Evolutionary conservation across 2,113 vertebrate genomes (phyloP).

Genomic region (Potamarius usumacintae): DNA sequence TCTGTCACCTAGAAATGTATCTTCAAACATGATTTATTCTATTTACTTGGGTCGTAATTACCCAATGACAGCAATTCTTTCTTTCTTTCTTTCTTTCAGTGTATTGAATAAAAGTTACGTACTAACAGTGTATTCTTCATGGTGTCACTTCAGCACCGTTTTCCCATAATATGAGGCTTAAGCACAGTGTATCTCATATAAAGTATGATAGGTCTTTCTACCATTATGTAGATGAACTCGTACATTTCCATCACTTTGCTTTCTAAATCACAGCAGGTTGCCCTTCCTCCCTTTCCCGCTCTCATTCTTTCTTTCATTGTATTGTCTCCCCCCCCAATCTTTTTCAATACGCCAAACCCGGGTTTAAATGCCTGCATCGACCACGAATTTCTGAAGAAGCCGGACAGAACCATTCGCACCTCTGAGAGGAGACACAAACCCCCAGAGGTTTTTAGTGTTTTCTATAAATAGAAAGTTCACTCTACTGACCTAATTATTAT

Average conservation of each 20-base stretch:
- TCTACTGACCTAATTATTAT: neutral
- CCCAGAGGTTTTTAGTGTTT: neutral
- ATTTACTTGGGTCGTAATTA: neutral
- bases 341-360: neutral
- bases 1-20: neutral
- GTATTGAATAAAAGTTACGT: no score
- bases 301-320: neutral
- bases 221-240: neutral
- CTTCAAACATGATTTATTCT: neutral
- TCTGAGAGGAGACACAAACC: conserved; percentile 8
- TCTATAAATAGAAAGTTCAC: conserved; percentile 1
- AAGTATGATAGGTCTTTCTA: neutral
- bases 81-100: neutral
- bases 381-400: neutral
- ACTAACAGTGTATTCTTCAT: neutral
- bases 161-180: no score
- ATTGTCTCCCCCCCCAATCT: no score
- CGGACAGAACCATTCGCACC: neutral
- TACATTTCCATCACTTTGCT: neutral
- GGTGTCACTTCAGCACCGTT: neutral
- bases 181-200: neutral
- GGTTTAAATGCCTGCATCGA: neutral
- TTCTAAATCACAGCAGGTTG: neutral
- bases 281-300: neutral
- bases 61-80: neutral